Base-by-base conservation (phyloP, 2,888 invertebrate species). In the Hermaeophaga mercurialis region DNA sequence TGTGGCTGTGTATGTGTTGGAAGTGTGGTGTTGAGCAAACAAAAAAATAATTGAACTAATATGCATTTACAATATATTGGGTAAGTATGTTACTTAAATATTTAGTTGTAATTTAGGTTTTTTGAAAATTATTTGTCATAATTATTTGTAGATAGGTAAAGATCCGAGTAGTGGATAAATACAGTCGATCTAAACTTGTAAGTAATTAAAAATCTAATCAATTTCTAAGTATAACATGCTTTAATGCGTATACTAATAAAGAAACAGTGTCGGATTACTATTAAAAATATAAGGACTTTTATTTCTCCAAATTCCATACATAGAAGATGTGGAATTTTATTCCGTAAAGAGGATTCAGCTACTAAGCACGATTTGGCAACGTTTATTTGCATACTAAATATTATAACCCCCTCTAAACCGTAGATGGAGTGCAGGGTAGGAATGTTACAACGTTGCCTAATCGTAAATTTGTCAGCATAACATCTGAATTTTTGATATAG, bases 1-100 rank as follows among this genome's bases (percentile, higher is more conserved):
- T 50, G 22, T 50, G 31, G 46, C 48, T 50, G 48, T 57, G 31
- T 53, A 38, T 44, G 53, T 53, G 34, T 43, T 43, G 43, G 31
- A 18, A 34, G 34, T 45, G 50, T 54, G 24, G 24, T 24, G 41
- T 60, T 54, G 55, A 60, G 58, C 58, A 60, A 60, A 62, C 54
- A 54, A 62, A 56, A 53, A 56, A 60, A 43, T 22, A 43, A 60
- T 54, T 47, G 11, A 43, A 49, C 50, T 55, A 48, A 56, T 52
- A n/a, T 41, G 34, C 60, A 60, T 60, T 47, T 62, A 62, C 56
- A 62, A 54, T 43, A 33, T 34, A 22, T 41, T 6, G 34, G 31
- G 28, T 56, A 17, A 15, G 9, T 36, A 3, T 33, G 14, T 33
- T 33, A 12, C 14, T 9, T 28, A 4, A n/a, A n/a, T 22, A 22